phyloP scores from a whole-genome alignment of 2,888 invertebrate genomes.

The Melanchra persicariae region DNA sequence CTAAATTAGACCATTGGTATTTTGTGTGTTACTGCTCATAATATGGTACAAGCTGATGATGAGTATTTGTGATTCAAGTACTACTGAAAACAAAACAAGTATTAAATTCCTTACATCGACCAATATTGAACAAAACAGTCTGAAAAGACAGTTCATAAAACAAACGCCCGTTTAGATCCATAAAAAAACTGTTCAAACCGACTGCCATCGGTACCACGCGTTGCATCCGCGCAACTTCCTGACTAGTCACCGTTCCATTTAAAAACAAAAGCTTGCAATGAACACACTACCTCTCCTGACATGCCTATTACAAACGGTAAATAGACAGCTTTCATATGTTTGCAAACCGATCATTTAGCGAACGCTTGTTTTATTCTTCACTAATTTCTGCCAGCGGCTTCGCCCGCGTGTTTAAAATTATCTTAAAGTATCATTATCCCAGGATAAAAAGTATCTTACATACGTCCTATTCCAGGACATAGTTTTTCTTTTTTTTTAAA shows the following conservation, averaged over 20 bases:
- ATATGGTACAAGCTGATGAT: no score
- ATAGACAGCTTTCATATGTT: not conserved
- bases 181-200: slow-evolving; percentile 2
- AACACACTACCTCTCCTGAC: slow-evolving; percentile 22
- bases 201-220: slow-evolving; percentile 4
- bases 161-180: not conserved
- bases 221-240: slow-evolving; percentile 48
- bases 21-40: no score
- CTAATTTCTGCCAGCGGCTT: no score
- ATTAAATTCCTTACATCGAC: not conserved
- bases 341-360: not conserved
- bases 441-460: no score
- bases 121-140: not conserved
- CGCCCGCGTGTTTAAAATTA: no score
- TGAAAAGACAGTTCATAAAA: not conserved
- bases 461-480: no score
- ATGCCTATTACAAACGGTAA: slow-evolving; percentile 8
- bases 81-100: not conserved
- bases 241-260: slow-evolving; percentile 47
- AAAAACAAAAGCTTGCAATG: slow-evolving; percentile 44
- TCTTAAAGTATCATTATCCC: no score
- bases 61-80: not conserved
- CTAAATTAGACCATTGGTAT: no score
- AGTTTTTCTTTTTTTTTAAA: no score
- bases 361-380: not conserved